A percentile compares a stretch with the other conserved stretches of the same genome.
Evolutionary conservation across 2,113 vertebrate genomes (phyloP).

Genomic region (Clarias batrachus): DNA sequence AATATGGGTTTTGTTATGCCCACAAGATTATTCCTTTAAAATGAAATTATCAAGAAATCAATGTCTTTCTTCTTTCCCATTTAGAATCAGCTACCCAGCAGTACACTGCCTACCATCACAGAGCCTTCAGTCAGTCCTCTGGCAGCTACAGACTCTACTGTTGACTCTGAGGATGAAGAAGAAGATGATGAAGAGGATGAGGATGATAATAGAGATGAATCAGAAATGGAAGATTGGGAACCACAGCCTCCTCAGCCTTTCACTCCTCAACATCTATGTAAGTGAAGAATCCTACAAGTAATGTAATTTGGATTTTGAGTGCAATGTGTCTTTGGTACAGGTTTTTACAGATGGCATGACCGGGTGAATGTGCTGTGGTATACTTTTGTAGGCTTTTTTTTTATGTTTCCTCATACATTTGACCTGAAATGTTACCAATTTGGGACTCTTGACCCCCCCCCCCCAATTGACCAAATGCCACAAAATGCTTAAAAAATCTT

Average conservation of each 20-base stretch:
- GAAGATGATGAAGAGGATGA: conserved; percentile 82
- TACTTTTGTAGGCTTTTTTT: not conserved
- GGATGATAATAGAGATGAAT: conserved; percentile 80
- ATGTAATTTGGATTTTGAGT: not conserved
- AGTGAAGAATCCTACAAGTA: conserved; percentile 59
- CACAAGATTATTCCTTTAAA: not conserved
- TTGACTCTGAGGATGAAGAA: conserved; percentile 81
- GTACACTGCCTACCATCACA: conserved; percentile 81
- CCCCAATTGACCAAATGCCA: not conserved
- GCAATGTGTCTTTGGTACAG: not conserved
- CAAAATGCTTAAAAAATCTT: not conserved
- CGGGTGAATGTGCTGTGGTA: not conserved
- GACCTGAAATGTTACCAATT: not conserved
- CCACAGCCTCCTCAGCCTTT: conserved; percentile 83
- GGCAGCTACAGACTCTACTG: conserved; percentile 83
- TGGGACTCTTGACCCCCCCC: not conserved
- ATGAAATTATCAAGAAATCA: not conserved
- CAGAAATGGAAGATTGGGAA: conserved; percentile 93
- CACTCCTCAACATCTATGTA: conserved; percentile 90
- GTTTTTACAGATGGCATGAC: not conserved
- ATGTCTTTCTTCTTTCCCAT: not conserved
- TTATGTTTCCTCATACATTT: not conserved
- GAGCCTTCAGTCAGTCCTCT: conserved; percentile 79
- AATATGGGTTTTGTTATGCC: not conserved
- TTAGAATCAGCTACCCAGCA: conserved; percentile 81